Percentiles rank a stretch among this genome's conserved stretches.
phyloP scores from a whole-genome alignment of 2,797 vertebrate genomes.

The Sphenopsis melanotis region DNA sequence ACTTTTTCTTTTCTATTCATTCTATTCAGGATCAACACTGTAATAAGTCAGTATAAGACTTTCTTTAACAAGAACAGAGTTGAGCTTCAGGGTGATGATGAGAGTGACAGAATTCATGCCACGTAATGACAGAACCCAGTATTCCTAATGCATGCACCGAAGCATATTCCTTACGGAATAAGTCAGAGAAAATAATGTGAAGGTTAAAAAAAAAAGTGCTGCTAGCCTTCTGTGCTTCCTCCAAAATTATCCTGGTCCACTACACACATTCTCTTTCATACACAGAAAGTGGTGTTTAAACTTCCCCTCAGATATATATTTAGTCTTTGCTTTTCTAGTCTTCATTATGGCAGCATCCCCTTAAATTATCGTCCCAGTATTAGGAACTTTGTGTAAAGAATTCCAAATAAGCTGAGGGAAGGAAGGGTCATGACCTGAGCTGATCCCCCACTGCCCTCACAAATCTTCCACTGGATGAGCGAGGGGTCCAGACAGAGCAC shows the following conservation, averaged over 20 bases:
- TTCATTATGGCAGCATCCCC: background rate
- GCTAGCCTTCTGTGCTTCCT: background rate
- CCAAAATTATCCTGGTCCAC: background rate
- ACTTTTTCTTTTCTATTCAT: background rate
- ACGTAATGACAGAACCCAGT: background rate
- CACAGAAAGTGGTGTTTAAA: background rate
- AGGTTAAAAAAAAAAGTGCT: background rate
- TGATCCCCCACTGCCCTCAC: background rate
- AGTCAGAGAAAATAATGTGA: slow-evolving; percentile 29
- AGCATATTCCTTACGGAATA: slow-evolving; percentile 38
- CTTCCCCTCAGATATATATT: background rate
- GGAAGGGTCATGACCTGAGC: background rate
- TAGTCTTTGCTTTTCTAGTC: background rate
- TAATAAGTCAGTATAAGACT: background rate
- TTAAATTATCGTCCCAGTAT: background rate
- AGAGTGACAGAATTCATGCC: slow-evolving; percentile 36
- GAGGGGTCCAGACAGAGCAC: fast-evolving
- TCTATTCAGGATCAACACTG: background rate
- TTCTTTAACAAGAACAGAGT: background rate
- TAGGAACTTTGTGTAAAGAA: background rate
- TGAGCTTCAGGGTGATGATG: slow-evolving; percentile 25
- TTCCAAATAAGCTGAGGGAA: background rate
- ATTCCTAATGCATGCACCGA: background rate
- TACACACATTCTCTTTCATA: background rate
- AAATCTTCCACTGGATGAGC: fast-evolving